phyloP scores from a whole-genome alignment of 2,888 invertebrate genomes.

The Brachypterus glaber region DNA sequence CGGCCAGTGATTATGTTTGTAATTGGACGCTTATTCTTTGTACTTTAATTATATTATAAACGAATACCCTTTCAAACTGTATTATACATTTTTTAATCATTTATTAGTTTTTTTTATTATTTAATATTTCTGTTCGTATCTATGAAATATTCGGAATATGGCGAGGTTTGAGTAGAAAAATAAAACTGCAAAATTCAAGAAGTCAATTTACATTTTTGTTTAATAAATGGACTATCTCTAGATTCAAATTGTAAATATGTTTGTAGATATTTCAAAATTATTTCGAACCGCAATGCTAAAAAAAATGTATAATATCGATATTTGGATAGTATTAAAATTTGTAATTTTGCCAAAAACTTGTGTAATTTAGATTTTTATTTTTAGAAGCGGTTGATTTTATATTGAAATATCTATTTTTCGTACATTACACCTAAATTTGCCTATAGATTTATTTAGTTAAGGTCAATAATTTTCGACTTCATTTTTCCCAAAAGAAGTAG shows the following conservation, averaged over 20 bases:
- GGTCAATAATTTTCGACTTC: no score
- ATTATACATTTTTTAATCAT: constrained; percentile 17
- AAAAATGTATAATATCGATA: no score
- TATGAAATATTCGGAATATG: constrained; percentile 28
- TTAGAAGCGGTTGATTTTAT: no score
- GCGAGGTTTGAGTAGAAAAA: constrained; percentile 6
- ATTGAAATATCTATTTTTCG: no score
- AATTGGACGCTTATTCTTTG: constrained; percentile 19
- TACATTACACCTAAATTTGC: no score
- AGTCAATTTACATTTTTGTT: constrained; percentile 31
- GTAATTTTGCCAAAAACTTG: no score
- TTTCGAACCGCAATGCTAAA: constrained; percentile 30
- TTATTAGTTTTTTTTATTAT: constrained; percentile 13
- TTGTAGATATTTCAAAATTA: constrained; percentile 31
- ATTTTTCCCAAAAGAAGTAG: no score
- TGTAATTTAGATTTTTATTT: no score
- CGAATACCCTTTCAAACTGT: constrained; percentile 12
- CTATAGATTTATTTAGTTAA: no score
- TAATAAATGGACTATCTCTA: constrained; percentile 11
- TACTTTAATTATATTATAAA: constrained; percentile 15
- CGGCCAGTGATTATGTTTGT: constrained; percentile 20
- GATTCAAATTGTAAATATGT: constrained; percentile 32
- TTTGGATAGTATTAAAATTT: no score
- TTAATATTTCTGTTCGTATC: constrained; percentile 15
- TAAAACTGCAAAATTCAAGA: constrained; percentile 15